Conservation (phyloP, 2,113 vertebrate species). For the Pantherophis guttatus region DNA sequence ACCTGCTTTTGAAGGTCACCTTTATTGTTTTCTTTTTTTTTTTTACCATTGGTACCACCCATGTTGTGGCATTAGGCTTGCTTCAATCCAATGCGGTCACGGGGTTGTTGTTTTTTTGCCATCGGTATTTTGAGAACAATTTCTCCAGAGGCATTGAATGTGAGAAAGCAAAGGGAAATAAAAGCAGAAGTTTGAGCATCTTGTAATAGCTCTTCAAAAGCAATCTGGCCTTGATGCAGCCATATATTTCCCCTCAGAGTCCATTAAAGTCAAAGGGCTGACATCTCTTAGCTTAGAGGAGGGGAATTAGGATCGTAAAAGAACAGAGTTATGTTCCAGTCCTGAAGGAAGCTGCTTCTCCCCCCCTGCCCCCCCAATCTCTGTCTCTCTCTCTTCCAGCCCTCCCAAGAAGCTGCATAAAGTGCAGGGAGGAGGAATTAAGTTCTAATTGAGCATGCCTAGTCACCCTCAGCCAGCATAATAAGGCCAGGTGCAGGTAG, state of each 20-base stretch:
- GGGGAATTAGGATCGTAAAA: neutral
- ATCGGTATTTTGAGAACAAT: slow-evolving; percentile 7
- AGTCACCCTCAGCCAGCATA: neutral
- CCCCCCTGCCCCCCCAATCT: neutral
- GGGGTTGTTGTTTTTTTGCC: neutral
- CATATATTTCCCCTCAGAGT: slow-evolving; percentile 2
- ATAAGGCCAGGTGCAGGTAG: neutral
- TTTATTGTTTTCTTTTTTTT: neutral
- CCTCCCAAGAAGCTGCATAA: neutral
- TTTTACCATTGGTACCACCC: too few relatives aligned
- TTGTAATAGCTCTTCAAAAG: neutral
- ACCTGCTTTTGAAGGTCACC: neutral
- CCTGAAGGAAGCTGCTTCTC: neutral
- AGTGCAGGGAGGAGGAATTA: neutral
- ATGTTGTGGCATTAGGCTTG: neutral
- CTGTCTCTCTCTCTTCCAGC: neutral
- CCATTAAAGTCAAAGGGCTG: neutral
- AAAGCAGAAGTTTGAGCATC: neutral
- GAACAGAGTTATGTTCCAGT: neutral
- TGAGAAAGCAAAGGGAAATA: neutral
- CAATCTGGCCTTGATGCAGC: slow-evolving; percentile 6
- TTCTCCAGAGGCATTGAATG: neutral
- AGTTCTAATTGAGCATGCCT: neutral
- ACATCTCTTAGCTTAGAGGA: neutral
- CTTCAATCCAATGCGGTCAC: slow-evolving; percentile 6